Percentiles rank a stretch among this genome's conserved stretches.
These are phyloP conservation scores for Euplexia lucipara DNA, from an alignment of 2,888 invertebrate genomes.

Conservation along the genomic window DNA sequence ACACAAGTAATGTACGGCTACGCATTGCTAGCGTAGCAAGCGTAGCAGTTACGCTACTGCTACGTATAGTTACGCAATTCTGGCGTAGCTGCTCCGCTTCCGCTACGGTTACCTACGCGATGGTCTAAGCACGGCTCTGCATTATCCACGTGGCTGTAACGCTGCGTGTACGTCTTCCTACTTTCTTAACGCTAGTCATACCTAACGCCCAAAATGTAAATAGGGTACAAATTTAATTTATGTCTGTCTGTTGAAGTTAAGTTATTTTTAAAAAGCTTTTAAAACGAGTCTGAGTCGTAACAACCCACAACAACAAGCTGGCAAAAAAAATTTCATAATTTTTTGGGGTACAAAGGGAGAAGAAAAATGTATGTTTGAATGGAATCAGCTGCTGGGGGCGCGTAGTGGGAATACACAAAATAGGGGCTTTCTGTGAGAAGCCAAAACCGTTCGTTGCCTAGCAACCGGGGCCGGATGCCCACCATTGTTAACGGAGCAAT, in stretches of 20 bases:
- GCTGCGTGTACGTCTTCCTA: too few relatives aligned
- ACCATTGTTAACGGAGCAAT: slow-evolving; percentile 50
- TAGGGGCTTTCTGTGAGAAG: slow-evolving; percentile 69
- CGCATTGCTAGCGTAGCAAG: slow-evolving; percentile 1
- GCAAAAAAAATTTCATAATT: slow-evolving; percentile 21
- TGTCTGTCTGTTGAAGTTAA: slow-evolving; percentile 30
- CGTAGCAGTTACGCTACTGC: slow-evolving; percentile 3
- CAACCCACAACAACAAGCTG: too few relatives aligned
- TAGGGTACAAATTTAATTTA: not conserved
- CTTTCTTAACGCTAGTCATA: not conserved
- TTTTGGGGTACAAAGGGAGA: slow-evolving; percentile 32
- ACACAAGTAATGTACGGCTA: not conserved
- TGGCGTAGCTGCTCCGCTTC: not conserved
- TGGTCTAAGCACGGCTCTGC: not conserved
- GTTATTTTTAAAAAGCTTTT: slow-evolving; percentile 52
- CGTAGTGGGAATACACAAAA: slow-evolving; percentile 74
- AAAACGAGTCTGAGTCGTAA: slow-evolving; percentile 32
- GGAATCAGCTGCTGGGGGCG: slow-evolving; percentile 84
- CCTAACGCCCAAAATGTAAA: not conserved
- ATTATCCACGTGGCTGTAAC: not conserved
- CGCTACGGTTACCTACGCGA: slow-evolving; percentile 1
- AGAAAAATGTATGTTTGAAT: slow-evolving; percentile 69
- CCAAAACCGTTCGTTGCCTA: slow-evolving; percentile 73
- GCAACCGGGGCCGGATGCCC: slow-evolving; percentile 74
- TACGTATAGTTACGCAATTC: not conserved